phyloP scores from a whole-genome alignment of 2,797 vertebrate species.

The Jordanella pulchra region DNA sequence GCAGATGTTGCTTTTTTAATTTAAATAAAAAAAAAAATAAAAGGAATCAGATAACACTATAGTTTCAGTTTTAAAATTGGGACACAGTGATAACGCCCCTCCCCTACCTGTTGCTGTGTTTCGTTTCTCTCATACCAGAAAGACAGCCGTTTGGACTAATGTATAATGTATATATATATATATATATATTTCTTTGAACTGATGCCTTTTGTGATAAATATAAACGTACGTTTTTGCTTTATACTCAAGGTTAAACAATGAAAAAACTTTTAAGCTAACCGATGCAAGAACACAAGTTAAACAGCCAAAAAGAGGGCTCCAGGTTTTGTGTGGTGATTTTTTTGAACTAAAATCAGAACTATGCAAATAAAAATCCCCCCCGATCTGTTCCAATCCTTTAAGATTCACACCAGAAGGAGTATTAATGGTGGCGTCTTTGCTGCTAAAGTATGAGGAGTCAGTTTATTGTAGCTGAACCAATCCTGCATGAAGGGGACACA shows the following conservation, averaged over 20 bases:
- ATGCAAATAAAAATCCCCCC: slow-evolving; percentile 28
- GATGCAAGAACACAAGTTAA: background rate
- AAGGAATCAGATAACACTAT: background rate
- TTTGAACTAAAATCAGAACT: slow-evolving; percentile 3
- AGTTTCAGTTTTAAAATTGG: background rate
- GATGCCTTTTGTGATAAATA: background rate
- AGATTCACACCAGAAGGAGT: slow-evolving; percentile 20
- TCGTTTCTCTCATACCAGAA: background rate
- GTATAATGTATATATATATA: too few species aligned
- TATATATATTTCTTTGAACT: too few species aligned
- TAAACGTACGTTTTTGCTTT: background rate
- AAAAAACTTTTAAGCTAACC: too few species aligned
- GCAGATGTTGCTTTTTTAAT: background rate
- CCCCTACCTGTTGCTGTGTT: background rate
- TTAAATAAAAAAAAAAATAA: background rate
- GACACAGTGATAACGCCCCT: background rate
- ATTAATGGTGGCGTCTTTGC: slow-evolving; percentile 21
- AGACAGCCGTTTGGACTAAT: background rate
- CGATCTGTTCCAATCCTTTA: slow-evolving; percentile 24
- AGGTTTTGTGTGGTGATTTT: background rate
- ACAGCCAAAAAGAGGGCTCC: background rate
- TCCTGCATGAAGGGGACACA: slow-evolving; percentile 63
- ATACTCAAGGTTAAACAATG: background rate
- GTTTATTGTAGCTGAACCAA: slow-evolving; percentile 56
- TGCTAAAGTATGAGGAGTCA: slow-evolving; percentile 40